Conservation (phyloP, 2,888 invertebrate species). For the Cryptus armator region DNA sequence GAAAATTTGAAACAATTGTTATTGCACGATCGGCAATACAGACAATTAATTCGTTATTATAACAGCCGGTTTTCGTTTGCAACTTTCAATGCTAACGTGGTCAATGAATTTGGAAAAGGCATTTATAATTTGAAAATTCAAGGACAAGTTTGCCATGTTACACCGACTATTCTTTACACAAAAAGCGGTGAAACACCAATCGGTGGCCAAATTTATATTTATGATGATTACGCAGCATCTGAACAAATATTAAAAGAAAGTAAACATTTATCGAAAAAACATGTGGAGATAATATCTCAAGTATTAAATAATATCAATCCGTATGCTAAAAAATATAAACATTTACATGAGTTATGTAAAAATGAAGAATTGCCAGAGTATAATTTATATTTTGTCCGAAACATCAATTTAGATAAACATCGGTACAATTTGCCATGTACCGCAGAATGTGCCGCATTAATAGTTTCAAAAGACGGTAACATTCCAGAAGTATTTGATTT, state of each 20-base stretch:
- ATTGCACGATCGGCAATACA: slow-evolving; percentile 4
- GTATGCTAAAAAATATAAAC: slow-evolving; percentile 2
- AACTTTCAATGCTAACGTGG: slow-evolving; percentile 6
- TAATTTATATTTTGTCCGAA: slow-evolving; percentile 10
- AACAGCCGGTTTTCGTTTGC: slow-evolving; percentile 9
- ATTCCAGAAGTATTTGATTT: slow-evolving; percentile 26
- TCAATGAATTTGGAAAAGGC: no score
- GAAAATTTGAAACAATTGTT: slow-evolving; percentile 2
- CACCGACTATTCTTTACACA: slow-evolving; percentile 20
- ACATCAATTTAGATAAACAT: slow-evolving; percentile 15
- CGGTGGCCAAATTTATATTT: slow-evolving; percentile 31
- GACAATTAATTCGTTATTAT: slow-evolving; percentile 20
- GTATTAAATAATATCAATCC: neutral
- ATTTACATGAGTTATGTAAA: neutral
- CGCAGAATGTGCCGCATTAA: slow-evolving; percentile 49
- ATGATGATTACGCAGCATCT: neutral
- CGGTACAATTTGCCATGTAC: slow-evolving; percentile 40
- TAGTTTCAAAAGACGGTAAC: slow-evolving; percentile 28
- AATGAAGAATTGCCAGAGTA: slow-evolving; percentile 18
- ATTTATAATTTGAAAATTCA: no score
- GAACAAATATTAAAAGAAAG: neutral
- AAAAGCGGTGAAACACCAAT: neutral
- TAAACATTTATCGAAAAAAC: neutral
- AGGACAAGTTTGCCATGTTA: slow-evolving; percentile 42
- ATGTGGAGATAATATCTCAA: neutral